Evolutionary conservation across 2,113 vertebrate species (phyloP).

Genomic region (Pionites leucogaster): DNA sequence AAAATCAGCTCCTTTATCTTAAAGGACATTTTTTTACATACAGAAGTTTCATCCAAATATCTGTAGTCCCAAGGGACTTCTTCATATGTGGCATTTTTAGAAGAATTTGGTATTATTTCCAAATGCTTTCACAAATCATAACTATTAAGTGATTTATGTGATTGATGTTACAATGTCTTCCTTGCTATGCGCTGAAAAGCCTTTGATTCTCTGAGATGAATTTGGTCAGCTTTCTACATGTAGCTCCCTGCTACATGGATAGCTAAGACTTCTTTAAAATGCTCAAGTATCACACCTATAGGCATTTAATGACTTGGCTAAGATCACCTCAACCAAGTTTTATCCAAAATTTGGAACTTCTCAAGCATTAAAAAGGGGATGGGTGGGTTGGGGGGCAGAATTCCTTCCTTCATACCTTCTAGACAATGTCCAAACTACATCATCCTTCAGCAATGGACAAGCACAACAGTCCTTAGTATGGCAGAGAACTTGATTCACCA

Average conservation of each 20-base stretch:
- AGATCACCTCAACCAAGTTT: background rate
- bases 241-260: background rate
- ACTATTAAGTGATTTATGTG: background rate
- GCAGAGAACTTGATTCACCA: background rate
- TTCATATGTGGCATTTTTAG: background rate
- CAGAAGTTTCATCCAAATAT: background rate
- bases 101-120: background rate
- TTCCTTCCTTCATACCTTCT: background rate
- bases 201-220: background rate
- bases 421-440: background rate
- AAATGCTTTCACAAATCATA: background rate
- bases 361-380: background rate
- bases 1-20: background rate
- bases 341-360: background rate
- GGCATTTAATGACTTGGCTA: background rate
- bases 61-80: background rate
- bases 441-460: background rate
- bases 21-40: background rate
- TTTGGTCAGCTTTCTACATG: background rate
- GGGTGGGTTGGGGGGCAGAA: too few relatives aligned
- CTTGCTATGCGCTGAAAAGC: background rate
- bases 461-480: background rate
- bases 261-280: background rate
- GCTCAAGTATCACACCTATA: background rate
- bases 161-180: background rate